These are phyloP conservation scores for Temnothorax nylanderi DNA, from an alignment of 1,140 invertebrate species.

Conservation along the genomic window DNA sequence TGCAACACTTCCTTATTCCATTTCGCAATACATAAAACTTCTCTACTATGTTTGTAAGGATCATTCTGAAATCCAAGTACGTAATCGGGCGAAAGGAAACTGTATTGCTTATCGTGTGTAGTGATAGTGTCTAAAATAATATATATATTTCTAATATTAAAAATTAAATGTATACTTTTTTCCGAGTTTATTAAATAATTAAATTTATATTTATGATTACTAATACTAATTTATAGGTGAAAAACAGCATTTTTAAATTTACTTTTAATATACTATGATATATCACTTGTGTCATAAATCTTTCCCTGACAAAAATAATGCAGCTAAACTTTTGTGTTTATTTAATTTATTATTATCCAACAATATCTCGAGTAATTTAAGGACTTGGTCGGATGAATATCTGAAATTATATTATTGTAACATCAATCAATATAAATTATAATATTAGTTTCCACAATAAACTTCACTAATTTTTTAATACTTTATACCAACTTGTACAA, in stretches of 20 bases:
- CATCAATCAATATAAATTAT: background rate
- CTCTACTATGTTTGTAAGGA: conserved; percentile 86
- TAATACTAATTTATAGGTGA: background rate
- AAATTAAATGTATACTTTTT: conserved; percentile 7
- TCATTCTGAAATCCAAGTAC: conserved; percentile 89
- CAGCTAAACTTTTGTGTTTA: conserved; percentile 88
- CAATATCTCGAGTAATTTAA: conserved; percentile 86
- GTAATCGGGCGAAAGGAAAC: conserved; percentile 89
- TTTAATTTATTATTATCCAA: conserved; percentile 80
- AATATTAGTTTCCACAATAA: conserved; percentile 22
- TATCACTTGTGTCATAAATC: conserved; percentile 92
- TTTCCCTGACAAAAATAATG: conserved; percentile 93
- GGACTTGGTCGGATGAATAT: conserved; percentile 87
- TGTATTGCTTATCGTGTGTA: conserved; percentile 82
- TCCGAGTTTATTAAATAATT: background rate
- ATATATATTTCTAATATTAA: conserved; percentile 38
- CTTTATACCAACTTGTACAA: conserved; percentile 70
- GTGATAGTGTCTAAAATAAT: conserved; percentile 80
- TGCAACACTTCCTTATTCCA: conserved; percentile 88
- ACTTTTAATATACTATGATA: conserved; percentile 91
- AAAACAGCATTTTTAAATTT: conserved; percentile 63
- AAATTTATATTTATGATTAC: background rate
- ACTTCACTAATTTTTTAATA: background rate
- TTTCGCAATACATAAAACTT: conserved; percentile 85
- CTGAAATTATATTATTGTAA: conserved; percentile 77